Base-by-base conservation (phyloP, 2,113 vertebrate genomes). In the Platanista minor region DNA sequence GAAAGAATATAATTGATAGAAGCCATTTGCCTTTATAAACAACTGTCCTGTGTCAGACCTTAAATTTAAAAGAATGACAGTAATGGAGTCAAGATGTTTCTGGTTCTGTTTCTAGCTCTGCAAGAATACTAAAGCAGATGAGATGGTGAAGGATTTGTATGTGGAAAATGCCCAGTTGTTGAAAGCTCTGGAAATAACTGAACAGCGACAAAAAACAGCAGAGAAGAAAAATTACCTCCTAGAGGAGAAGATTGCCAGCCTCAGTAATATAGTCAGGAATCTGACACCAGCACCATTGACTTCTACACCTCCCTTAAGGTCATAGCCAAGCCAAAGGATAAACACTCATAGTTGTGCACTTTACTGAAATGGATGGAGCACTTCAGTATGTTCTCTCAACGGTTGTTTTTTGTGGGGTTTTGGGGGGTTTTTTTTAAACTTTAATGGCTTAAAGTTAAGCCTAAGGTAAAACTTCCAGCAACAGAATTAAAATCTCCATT, bases 181-280 rank as follows among this genome's bases (percentile, higher is more conserved):
- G 90, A 99, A 99, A 97, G 99, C 99, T 57, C 97, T 99, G 99
- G 99, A 99, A 98, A 98, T 98, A 67, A 99, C 99, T 0, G 99
- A 99, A 96, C 99, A 99, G 97, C 97, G 99, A 78, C 99, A 99
- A 89, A 99, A 99, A 94, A 99, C 98, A 0, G 97, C 99, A 0
- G 99, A 99, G 97, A 99, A 99, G 98, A 99, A 99, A 93, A 99
- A 99, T 98, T 99, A 99, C 97, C 98, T 99, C 11, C 98, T 99
- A 72, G 99, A 99, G 33, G 99, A 99, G 97, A 99, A 99, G 97
- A 99, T 99, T 95, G 99, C 99, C 90, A 99, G 99, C 97, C 99
- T 99, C 41, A 99, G 99, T 96, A 99, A 99, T n/a, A 99, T 99
- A 1, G 99, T 99, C 67, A 99, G 98, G 89, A 99, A 99, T 82